phyloP scores from a whole-genome alignment of 35 echinoderm and acorn worm genomes.

The Patiria miniata region DNA sequence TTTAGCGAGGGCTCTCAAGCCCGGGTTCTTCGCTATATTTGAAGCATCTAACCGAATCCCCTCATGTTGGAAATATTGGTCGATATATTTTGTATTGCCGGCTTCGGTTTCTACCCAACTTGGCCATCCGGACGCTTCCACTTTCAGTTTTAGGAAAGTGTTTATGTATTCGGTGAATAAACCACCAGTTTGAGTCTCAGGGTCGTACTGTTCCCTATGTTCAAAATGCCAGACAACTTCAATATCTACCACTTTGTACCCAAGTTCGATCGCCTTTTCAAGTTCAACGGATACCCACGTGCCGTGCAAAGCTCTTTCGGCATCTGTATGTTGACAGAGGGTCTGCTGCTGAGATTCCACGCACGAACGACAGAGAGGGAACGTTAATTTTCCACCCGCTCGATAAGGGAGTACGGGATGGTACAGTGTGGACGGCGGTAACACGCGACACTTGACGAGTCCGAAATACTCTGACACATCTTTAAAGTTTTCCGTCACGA shows the following conservation, averaged over 20 bases:
- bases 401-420: conserved; percentile 53
- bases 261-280: conserved; percentile 56
- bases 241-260: conserved; percentile 39
- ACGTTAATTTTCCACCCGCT: conserved; percentile 31
- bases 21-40: conserved; percentile 57
- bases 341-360: conserved; percentile 26
- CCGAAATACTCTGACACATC: conserved; percentile 60
- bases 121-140: conserved; percentile 62
- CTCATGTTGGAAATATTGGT: conserved; percentile 48
- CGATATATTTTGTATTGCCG: conserved; percentile 44
- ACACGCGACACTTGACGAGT: conserved; percentile 52
- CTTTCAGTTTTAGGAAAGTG: conserved; percentile 62
- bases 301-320: conserved; percentile 34
- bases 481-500: conserved; percentile 58
- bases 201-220: conserved; percentile 44
- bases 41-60: conserved; percentile 51
- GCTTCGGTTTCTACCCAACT: conserved; percentile 50
- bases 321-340: conserved; percentile 30
- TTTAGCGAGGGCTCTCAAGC: conserved; percentile 60
- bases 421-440: conserved; percentile 28
- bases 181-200: conserved; percentile 37
- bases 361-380: conserved; percentile 53
- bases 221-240: conserved; percentile 81
- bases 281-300: conserved; percentile 75
- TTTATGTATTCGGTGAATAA: conserved; percentile 67